A percentile compares a stretch with the other conserved stretches of the same genome.
phyloP scores from a whole-genome alignment of 2,113 vertebrate genomes.

The Oncorhynchus masou region DNA sequence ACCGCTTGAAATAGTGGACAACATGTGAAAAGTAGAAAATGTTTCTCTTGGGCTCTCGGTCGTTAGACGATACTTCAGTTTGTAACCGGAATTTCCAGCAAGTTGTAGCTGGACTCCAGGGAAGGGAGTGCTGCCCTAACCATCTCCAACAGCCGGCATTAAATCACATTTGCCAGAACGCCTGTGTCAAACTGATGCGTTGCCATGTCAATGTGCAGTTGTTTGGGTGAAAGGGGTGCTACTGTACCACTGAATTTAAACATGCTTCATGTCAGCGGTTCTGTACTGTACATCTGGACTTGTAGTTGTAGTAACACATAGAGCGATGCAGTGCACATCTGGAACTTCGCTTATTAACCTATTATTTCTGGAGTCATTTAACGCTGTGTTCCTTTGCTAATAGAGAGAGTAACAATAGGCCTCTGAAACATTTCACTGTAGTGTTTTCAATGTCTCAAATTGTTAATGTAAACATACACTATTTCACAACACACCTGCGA shows the following conservation, averaged over 20 bases:
- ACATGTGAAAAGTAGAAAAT: slow-evolving; percentile 41
- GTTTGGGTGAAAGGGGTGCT: slow-evolving; percentile 25
- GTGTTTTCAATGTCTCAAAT: slow-evolving; percentile 1
- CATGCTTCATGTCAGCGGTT: slow-evolving; percentile 26
- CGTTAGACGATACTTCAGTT: slow-evolving; percentile 33
- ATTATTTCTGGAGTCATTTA: slow-evolving; percentile 51
- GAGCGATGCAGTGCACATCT: slow-evolving; percentile 60
- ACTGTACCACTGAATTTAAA: slow-evolving; percentile 27
- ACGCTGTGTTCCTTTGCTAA: slow-evolving; percentile 35
- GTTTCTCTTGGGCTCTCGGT: slow-evolving; percentile 42
- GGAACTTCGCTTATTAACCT: slow-evolving; percentile 53
- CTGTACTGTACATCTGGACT: slow-evolving; percentile 47
- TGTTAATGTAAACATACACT: neutral
- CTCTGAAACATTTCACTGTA: neutral
- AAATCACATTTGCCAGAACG: slow-evolving; percentile 42
- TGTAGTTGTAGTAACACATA: slow-evolving; percentile 50
- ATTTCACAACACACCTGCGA: neutral
- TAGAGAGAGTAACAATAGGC: slow-evolving; percentile 3
- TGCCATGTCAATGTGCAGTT: slow-evolving; percentile 15
- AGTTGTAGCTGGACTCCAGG: slow-evolving; percentile 12
- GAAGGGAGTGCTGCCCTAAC: slow-evolving; percentile 1
- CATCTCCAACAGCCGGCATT: slow-evolving; percentile 22
- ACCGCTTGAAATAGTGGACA: slow-evolving; percentile 27
- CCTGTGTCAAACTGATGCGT: slow-evolving; percentile 30
- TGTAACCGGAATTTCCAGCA: slow-evolving; percentile 44